Conservation (phyloP, 92 coral and sea anemone species). For the Zoanthus sociatus region DNA sequence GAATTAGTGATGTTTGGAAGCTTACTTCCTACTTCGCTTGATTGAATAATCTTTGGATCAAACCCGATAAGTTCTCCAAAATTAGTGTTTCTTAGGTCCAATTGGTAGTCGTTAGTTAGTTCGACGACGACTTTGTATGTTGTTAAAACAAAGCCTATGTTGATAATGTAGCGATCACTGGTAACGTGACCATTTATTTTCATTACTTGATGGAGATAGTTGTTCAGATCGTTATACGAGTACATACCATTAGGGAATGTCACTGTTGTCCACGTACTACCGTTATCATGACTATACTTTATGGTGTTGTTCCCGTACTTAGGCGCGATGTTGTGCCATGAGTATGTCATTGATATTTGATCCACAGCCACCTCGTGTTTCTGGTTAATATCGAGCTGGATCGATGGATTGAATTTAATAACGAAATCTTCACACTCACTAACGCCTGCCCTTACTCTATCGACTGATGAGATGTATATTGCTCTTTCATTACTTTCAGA, state of each 20-base stretch:
- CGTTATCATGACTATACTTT: neutral
- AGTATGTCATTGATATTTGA: constrained; percentile 22
- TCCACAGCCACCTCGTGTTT: neutral
- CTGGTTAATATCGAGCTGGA: neutral
- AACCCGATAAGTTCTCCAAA: constrained; percentile 22
- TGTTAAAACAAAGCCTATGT: neutral
- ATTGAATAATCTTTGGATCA: neutral
- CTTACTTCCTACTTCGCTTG: neutral
- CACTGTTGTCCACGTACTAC: neutral
- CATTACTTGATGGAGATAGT: neutral
- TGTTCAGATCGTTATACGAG: neutral
- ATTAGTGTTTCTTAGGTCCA: neutral
- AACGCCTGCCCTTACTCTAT: constrained; percentile 2
- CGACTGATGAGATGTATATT: neutral
- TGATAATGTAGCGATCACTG: neutral
- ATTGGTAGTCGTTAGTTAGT: neutral
- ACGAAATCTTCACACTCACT: no score
- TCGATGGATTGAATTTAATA: no score
- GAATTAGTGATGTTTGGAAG: constrained; percentile 28
- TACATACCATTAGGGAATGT: no score
- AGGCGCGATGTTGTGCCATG: neutral
- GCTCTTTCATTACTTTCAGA: neutral
- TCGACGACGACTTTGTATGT: neutral
- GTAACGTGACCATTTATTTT: neutral
- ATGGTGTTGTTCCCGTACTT: neutral